Evolutionary conservation across 2,888 invertebrate species (phyloP), one percentile per base, ranked within the genome.

Genomic region (Trachelus troglodyta): DNA sequence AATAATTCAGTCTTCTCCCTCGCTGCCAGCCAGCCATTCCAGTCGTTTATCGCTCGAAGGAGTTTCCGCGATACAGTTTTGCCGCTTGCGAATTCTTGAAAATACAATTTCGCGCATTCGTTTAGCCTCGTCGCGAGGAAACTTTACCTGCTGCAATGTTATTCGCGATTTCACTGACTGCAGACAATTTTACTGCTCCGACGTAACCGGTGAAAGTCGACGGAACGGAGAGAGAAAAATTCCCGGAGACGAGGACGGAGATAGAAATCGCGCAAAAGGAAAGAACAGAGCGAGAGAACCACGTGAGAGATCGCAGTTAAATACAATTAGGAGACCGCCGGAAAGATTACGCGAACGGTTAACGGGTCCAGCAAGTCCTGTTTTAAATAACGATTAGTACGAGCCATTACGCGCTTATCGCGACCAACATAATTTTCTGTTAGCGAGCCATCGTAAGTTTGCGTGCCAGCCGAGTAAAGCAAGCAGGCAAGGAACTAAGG

Each of bases 331-430:
- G 23, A 56, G 56, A 56, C 56, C 56, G 56, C 71, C 33, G 71
- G 71, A 71, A 71, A 71, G 71, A 33, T 71, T 33, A 71, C 31
- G 71, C 71, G 71, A 71, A 34, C 56, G 56, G 31, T 34, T 34
- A 23, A 15, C 71, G 71, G 31, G 71, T 71, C 71, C 33, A 34
- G 34, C 71, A 23, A 12, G 71, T 71, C 33, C 71, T 84, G 85
- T 86, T 87, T 88, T 88, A 87, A 88, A 87, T 86, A 86, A 87
- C 86, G 87, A 87, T 88, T 88, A 87, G 85, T 85, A 85, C 85
- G 87, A 87, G 86, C 85, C 85, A 87, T 87, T 86, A 85, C 76
- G 82, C 83, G 86, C 86, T 88, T 88, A 88, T 88, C 87, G 85
- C 80, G 82, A 82, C 82, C 87, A 86, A 87, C 87, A 85, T 87